Percentiles rank a stretch among this genome's conserved stretches.
These are phyloP conservation scores for Leptobrachium leishanense DNA, from an alignment of 2,113 vertebrate genomes.

Conservation along the genomic window DNA sequence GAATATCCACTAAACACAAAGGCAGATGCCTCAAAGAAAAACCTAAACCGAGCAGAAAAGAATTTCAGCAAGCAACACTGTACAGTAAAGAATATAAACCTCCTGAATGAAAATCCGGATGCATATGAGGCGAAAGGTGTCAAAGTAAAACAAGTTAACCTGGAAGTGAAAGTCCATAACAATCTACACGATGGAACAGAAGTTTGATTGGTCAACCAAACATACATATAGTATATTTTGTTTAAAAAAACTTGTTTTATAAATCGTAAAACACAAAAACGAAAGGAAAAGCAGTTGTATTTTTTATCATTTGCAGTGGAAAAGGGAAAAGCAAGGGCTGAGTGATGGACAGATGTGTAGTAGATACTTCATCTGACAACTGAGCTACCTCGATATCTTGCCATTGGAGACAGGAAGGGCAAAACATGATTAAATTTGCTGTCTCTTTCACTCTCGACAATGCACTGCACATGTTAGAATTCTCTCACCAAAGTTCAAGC, in stretches of 20 bases:
- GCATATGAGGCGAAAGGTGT: constrained; percentile 58
- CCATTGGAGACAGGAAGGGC: constrained; percentile 29
- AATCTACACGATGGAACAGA: constrained; percentile 91
- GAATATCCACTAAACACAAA: constrained; percentile 90
- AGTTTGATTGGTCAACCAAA: constrained; percentile 69
- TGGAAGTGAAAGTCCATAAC: constrained; percentile 90
- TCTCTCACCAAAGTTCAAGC: constrained; percentile 35
- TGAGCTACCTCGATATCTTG: constrained; percentile 71
- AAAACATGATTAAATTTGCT: neutral
- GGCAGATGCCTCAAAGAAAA: constrained; percentile 77
- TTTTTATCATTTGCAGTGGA: constrained; percentile 70
- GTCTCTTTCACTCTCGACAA: constrained; percentile 2
- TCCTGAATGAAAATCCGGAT: constrained; percentile 66
- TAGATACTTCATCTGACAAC: constrained; percentile 60
- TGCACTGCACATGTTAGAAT: constrained; percentile 38
- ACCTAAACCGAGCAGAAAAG: constrained; percentile 64
- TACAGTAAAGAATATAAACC: constrained; percentile 80
- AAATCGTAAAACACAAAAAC: constrained; percentile 58
- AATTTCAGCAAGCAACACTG: constrained; percentile 77
- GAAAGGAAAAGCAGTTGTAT: constrained; percentile 62
- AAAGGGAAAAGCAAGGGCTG: constrained; percentile 60
- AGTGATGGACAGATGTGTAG: constrained; percentile 60
- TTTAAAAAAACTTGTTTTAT: constrained; percentile 68
- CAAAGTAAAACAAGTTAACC: constrained; percentile 85
- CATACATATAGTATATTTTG: constrained; percentile 47